phyloP scores from a whole-genome alignment of 2,113 vertebrate genomes.

The Falcunculus frontatus region DNA sequence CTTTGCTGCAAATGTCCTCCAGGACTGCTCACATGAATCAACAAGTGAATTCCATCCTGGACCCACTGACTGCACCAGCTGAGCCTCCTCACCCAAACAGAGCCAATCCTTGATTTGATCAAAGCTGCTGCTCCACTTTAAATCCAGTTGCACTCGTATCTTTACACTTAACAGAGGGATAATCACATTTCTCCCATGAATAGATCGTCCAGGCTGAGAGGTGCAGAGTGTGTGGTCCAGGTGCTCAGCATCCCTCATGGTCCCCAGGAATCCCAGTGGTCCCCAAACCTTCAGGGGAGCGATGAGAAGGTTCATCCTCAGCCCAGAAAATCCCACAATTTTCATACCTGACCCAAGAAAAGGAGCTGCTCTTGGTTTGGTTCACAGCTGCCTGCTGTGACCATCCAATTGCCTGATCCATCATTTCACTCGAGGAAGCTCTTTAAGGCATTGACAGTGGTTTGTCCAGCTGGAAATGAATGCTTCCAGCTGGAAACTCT shows the following conservation, averaged over 20 bases:
- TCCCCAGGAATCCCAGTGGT: neutral
- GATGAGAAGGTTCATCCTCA: neutral
- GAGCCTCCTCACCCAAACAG: neutral
- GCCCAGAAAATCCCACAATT: neutral
- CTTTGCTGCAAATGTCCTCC: neutral
- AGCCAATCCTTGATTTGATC: neutral
- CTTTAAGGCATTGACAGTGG: neutral
- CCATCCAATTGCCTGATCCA: neutral
- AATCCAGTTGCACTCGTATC: neutral
- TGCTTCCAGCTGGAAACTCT: neutral
- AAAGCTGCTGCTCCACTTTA: neutral
- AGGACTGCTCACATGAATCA: neutral
- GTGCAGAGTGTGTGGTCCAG: accelerated
- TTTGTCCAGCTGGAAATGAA: slow-evolving; percentile 20
- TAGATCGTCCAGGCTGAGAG: neutral
- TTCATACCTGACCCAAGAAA: neutral
- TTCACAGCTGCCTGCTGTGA: neutral
- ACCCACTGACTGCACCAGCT: neutral
- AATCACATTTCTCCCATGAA: accelerated
- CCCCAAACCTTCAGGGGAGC: neutral
- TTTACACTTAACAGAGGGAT: neutral
- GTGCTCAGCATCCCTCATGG: neutral
- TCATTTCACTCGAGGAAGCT: neutral
- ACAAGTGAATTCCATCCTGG: neutral
- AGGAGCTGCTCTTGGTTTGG: neutral